These are phyloP conservation scores for Anolis sagrei DNA, from an alignment of 2,113 vertebrate genomes.

Conservation along the genomic window DNA sequence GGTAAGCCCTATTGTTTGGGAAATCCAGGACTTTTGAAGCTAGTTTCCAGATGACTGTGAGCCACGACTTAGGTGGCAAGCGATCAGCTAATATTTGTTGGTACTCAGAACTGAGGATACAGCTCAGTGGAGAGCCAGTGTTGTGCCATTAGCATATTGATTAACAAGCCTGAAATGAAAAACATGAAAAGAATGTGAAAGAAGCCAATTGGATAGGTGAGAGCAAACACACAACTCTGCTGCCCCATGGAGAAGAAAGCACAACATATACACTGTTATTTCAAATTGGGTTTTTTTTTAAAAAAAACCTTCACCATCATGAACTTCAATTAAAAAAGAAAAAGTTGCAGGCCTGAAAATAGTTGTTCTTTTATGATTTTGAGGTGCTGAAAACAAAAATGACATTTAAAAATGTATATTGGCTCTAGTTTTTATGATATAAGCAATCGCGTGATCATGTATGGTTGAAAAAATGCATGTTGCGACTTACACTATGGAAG, in stretches of 20 bases:
- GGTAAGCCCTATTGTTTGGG: conserved; percentile 22
- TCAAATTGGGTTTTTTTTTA: conserved; percentile 25
- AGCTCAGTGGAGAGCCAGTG: background rate
- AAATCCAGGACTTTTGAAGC: conserved; percentile 28
- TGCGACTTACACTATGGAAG: too few relatives aligned
- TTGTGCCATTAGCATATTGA: background rate
- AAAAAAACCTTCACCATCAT: background rate
- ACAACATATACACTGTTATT: background rate
- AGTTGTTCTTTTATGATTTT: too few relatives aligned
- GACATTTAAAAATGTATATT: too few relatives aligned
- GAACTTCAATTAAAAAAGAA: background rate
- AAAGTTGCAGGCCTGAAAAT: too few relatives aligned
- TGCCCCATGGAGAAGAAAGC: background rate
- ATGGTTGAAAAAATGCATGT: too few relatives aligned
- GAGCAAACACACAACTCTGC: background rate
- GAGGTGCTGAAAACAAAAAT: too few relatives aligned
- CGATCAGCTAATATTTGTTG: conserved; percentile 23
- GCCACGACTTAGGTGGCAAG: conserved; percentile 16
- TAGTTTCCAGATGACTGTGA: conserved; percentile 12
- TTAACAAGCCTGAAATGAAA: conserved; percentile 24
- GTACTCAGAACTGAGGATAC: conserved; percentile 25
- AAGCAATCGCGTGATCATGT: too few relatives aligned
- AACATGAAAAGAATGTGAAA: conserved; percentile 26
- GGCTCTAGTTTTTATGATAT: too few relatives aligned
- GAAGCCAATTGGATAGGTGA: conserved; percentile 3